Evolutionary conservation across 2,888 invertebrate genomes (phyloP), one percentile per base, ranked within the genome.

Genomic region (Gymnosoma rotundatum): DNA sequence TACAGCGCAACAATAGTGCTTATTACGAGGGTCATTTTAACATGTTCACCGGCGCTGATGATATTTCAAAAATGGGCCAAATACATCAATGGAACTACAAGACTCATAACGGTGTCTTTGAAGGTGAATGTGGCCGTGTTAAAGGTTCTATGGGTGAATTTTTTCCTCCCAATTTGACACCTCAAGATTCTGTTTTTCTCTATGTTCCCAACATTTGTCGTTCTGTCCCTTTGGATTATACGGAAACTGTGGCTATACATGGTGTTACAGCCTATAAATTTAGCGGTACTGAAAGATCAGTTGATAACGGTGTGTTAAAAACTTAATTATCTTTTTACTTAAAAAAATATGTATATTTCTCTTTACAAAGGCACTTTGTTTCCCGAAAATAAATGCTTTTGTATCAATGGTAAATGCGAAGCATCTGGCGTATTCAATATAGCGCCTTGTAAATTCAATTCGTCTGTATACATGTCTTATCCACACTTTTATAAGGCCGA

Each of bases 401-500:
- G 96, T 90, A 94, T 88, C 94, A 95, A 88, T 66, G 89, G 87
- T 93, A 93, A 94, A 80, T 96, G 96, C 89, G 93, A 93, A 42
- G 96, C 96, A 83, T 93, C 94, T 0, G 97, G 97, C 0, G 93
- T 95, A 58, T 93, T 96, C 88, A 96, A 96, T 90, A 94, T 96
- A 36, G 95, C 95, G 0, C 93, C 95, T 2, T 97, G 97, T 87
- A 93, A 95, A 64, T 95, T 93, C 88, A 96, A 96, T 14, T 95
- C 97, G 0, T 97, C 98, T 0, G 94, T 95, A 0, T 96, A 96
- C 90, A 94, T 96, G 85, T 96, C 97, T 0, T 94, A 96, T 87
- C 98, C 98, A 0, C 97, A 98, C 93, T 98, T 97, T 92, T 93
- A 95, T 89, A 93, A 95, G 88, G 97, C 94, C 0, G 97, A 97